A percentile compares a stretch with the other conserved stretches of the same genome.
phyloP scores from a whole-genome alignment of 2,888 invertebrate genomes.

The Argyra leucocephala region DNA sequence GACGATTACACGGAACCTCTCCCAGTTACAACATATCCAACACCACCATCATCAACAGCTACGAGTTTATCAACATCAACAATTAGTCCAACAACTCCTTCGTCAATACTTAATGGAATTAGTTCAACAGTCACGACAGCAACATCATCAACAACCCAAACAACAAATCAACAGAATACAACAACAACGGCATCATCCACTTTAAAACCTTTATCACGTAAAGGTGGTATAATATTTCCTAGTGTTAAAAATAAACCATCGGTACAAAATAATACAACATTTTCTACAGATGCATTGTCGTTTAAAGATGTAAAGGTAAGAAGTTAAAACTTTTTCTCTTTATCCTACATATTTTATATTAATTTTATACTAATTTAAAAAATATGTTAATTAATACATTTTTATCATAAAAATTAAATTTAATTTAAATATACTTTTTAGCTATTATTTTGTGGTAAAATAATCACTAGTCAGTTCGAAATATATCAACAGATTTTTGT shows the following conservation, averaged over 20 bases:
- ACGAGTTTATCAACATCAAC: slow-evolving; percentile 39
- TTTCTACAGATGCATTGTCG: slow-evolving; percentile 65
- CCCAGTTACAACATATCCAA: slow-evolving; percentile 38
- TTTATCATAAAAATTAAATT: too few species aligned
- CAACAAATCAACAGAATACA: slow-evolving; percentile 24
- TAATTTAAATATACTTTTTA: too few species aligned
- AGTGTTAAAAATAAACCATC: slow-evolving; percentile 85
- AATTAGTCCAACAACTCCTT: slow-evolving; percentile 21
- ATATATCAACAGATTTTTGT: too few species aligned
- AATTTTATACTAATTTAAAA: too few species aligned
- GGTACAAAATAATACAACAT: slow-evolving; percentile 67
- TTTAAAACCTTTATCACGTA: slow-evolving; percentile 48
- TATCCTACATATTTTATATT: too few species aligned
- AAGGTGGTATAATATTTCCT: slow-evolving; percentile 80
- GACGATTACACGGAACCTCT: slow-evolving; percentile 38
- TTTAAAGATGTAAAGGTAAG: slow-evolving; percentile 78
- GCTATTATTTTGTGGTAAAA: too few species aligned
- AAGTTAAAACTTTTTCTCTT: slow-evolving; percentile 30
- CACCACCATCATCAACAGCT: slow-evolving; percentile 35
- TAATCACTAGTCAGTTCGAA: too few species aligned
- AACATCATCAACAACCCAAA: slow-evolving; percentile 25
- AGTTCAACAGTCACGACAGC: slow-evolving; percentile 18
- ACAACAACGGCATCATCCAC: slow-evolving; percentile 28
- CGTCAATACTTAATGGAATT: slow-evolving; percentile 26
- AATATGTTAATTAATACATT: too few species aligned